These are phyloP conservation scores for Latrodectus geometricus DNA, from an alignment of 1,140 invertebrate genomes.

Conservation along the genomic window DNA sequence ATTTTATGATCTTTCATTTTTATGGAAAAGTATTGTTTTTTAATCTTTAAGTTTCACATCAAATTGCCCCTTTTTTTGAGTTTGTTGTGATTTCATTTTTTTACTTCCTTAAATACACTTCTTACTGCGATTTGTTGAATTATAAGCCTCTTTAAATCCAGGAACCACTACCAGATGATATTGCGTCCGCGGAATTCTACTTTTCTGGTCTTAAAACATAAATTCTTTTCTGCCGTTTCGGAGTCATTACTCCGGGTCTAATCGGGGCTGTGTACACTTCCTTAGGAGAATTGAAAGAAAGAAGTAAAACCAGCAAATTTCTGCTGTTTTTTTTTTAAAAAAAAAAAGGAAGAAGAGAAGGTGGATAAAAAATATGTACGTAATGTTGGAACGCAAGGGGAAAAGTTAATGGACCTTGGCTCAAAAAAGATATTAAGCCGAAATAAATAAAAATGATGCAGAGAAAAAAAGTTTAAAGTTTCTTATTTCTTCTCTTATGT, in stretches of 20 bases:
- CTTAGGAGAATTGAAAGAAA: not conserved
- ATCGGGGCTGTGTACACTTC: not conserved
- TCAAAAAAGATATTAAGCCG: not conserved
- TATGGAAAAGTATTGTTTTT: no score
- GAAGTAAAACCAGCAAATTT: not conserved
- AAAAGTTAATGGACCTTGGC: not conserved
- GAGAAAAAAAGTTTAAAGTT: not conserved
- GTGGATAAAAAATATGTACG: no score
- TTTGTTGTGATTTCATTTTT: no score
- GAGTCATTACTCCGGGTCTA: not conserved
- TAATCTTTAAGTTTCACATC: no score
- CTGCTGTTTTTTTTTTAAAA: no score
- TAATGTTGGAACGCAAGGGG: not conserved
- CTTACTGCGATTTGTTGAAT: not conserved
- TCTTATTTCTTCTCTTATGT: not conserved
- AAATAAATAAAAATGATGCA: not conserved
- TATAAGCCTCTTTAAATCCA: not conserved
- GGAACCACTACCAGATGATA: not conserved
- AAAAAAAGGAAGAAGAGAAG: not conserved
- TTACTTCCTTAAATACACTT: no score
- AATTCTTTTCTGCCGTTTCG: not conserved
- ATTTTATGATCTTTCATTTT: no score
- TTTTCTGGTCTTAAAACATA: not conserved
- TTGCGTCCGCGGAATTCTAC: not conserved
- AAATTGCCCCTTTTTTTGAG: no score